Conservation (phyloP, 2,888 invertebrate species). For the Stratiomys singularior region DNA sequence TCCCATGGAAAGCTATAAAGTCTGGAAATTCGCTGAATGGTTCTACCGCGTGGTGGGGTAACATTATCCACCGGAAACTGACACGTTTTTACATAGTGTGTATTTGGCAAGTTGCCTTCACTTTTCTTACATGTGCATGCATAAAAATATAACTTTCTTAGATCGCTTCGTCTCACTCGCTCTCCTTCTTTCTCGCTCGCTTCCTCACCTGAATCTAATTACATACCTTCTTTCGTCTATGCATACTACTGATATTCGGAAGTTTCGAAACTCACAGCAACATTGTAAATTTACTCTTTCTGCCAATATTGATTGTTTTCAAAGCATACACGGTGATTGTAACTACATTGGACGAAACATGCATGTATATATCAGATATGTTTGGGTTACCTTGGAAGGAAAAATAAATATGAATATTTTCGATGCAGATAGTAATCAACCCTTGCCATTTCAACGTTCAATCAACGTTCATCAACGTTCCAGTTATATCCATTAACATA, state of each 20-base stretch:
- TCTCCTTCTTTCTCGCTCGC: too few species aligned
- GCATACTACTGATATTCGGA: neutral
- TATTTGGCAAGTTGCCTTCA: neutral
- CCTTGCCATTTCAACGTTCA: neutral
- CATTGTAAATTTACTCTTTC: neutral
- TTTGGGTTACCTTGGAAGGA: neutral
- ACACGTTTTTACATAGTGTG: slow-evolving; percentile 7
- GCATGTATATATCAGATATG: neutral
- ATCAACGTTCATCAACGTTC: too few species aligned
- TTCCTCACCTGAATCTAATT: too few species aligned
- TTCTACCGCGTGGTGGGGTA: too few species aligned
- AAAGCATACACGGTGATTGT: slow-evolving; percentile 2
- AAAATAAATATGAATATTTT: slow-evolving; percentile 3
- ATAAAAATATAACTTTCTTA: neutral
- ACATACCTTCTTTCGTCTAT: neutral
- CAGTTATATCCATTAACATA: too few species aligned
- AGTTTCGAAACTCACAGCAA: neutral
- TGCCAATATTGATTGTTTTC: slow-evolving; percentile 37
- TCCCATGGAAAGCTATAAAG: neutral
- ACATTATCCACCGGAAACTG: slow-evolving; percentile 22
- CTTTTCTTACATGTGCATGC: neutral
- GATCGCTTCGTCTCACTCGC: too few species aligned
- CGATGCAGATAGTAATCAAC: neutral
- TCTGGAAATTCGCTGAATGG: too few species aligned
- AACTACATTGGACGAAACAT: neutral